Evolutionary conservation across 2,797 vertebrate species (phyloP).

Genomic region (Sphenodon punctatus): DNA sequence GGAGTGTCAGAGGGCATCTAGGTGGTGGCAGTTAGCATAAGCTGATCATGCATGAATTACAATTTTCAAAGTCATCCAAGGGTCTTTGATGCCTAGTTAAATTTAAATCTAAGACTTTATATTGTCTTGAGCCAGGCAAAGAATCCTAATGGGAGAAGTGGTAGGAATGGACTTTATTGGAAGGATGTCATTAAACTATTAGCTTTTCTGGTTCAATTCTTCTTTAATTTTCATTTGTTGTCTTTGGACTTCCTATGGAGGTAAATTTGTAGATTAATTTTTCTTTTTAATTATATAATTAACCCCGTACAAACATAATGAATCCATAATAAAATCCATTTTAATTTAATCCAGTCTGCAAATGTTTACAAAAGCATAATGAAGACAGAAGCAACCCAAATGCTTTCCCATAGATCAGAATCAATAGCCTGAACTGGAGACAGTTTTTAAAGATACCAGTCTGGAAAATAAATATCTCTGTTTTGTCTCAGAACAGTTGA

Average conservation of each 20-base stretch:
- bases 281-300: background rate
- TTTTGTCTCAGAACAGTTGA: background rate
- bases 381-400: conserved; percentile 8
- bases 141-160: background rate
- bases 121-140: background rate
- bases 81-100: background rate
- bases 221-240: background rate
- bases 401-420: background rate
- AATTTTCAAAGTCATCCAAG: background rate
- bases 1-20: background rate
- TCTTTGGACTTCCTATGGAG: background rate
- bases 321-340: conserved; percentile 10
- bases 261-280: conserved; percentile 12
- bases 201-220: no score
- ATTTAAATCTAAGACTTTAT: background rate
- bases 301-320: conserved; percentile 15
- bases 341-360: background rate
- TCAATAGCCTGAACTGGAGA: background rate
- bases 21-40: background rate
- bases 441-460: background rate
- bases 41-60: background rate
- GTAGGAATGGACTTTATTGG: background rate
- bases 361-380: background rate
- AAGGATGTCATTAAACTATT: no score
- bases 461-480: conserved; percentile 22